Percentiles rank a stretch among this genome's conserved stretches.
Evolutionary conservation across 1,140 invertebrate species (phyloP).

Genomic region (Camponotus floridanus): DNA sequence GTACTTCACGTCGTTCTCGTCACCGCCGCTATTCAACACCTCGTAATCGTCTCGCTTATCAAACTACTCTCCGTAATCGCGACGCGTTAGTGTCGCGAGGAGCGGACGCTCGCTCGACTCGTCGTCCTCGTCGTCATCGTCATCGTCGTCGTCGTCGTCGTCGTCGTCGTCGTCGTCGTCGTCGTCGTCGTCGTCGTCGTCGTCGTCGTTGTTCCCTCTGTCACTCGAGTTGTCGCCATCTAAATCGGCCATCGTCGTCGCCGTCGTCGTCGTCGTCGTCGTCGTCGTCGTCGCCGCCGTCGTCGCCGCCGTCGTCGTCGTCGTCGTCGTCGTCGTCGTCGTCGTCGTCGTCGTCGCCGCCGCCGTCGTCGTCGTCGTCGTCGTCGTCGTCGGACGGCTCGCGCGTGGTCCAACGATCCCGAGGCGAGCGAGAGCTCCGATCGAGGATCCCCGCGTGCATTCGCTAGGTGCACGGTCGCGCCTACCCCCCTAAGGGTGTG

Average conservation of each 20-base stretch:
- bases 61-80: constrained; percentile 1
- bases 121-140: constrained; percentile 8
- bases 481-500: constrained; percentile 39
- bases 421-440: constrained; percentile 30
- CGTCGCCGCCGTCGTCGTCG: constrained; percentile 25
- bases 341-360: not conserved
- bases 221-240: constrained; percentile 41
- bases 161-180: constrained; percentile 29
- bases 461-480: constrained; percentile 51
- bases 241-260: constrained; percentile 19
- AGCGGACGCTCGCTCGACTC: not conserved
- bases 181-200: constrained; percentile 19
- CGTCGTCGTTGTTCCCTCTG: constrained; percentile 20
- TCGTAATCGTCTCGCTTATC: constrained; percentile 8
- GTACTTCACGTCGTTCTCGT: constrained; percentile 28
- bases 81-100: not conserved
- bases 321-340: constrained; percentile 4
- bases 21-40: not conserved
- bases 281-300: constrained; percentile 27
- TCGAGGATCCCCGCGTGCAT: constrained; percentile 53
- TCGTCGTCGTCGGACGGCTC: constrained; percentile 58
- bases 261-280: constrained; percentile 16
- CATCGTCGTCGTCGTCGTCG: constrained; percentile 21
- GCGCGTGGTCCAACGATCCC: constrained; percentile 70
- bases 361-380: not conserved